phyloP scores from a whole-genome alignment of 2,797 vertebrate species.

The Agapornis canus region DNA sequence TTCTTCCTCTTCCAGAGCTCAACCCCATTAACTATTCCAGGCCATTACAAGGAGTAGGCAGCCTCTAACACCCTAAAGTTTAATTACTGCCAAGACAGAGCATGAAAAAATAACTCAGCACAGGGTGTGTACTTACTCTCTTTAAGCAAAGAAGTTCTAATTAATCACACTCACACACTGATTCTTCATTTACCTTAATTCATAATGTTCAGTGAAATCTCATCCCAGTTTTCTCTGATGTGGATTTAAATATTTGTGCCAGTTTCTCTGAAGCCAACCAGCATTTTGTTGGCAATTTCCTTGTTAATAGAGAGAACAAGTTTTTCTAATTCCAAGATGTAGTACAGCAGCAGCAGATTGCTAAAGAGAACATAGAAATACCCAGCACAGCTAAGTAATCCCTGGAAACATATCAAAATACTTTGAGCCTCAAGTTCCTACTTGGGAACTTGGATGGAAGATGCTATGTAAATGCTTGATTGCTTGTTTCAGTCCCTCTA shows the following conservation, averaged over 20 bases:
- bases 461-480: neutral
- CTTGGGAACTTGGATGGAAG: neutral
- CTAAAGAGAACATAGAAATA: neutral
- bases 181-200: neutral
- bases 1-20: slow-evolving; percentile 42
- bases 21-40: slow-evolving; percentile 27
- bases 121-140: neutral
- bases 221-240: neutral
- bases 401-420: slow-evolving; percentile 16
- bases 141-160: slow-evolving; percentile 4
- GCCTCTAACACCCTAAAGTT: neutral
- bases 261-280: neutral
- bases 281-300: neutral
- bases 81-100: slow-evolving; percentile 31
- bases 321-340: neutral
- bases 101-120: neutral
- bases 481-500: slow-evolving; percentile 19
- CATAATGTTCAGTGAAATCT: neutral
- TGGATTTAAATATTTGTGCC: neutral
- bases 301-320: neutral
- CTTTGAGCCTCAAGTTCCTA: neutral
- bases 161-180: neutral
- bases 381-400: neutral
- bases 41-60: neutral
- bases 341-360: neutral